These are phyloP conservation scores for Nymphalis urticae DNA, from an alignment of 2,888 invertebrate species.

Conservation along the genomic window DNA sequence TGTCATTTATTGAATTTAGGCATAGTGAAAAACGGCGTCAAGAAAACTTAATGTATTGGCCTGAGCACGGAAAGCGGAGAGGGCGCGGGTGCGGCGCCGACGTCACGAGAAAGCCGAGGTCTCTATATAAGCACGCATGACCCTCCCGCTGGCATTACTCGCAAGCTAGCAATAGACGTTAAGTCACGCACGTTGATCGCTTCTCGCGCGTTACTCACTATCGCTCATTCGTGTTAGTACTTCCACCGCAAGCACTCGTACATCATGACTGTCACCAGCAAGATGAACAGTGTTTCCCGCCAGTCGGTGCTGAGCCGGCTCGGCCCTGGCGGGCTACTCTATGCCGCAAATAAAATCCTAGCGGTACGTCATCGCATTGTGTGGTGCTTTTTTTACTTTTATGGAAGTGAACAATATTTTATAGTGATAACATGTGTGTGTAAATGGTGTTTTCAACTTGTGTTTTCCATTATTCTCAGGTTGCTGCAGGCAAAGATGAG, in stretches of 20 bases:
- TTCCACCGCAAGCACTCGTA: constrained; percentile 57
- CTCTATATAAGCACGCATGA: constrained; percentile 69
- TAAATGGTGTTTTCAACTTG: constrained; percentile 64
- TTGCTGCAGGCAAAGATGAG: constrained; percentile 77
- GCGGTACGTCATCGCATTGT: constrained; percentile 73
- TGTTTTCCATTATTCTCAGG: constrained; percentile 74
- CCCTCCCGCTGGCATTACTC: constrained; percentile 73
- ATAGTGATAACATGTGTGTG: constrained; percentile 50
- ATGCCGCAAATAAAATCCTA: constrained; percentile 77
- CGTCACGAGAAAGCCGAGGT: constrained; percentile 76
- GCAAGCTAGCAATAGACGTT: constrained; percentile 65
- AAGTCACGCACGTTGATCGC: constrained; percentile 60
- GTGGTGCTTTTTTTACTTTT: constrained; percentile 53
- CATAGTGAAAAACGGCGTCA: constrained; percentile 63
- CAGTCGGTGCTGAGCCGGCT: constrained; percentile 74
- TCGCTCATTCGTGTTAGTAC: constrained; percentile 64
- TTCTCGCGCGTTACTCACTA: constrained; percentile 53
- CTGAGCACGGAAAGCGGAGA: constrained; percentile 51
- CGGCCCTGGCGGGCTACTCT: constrained; percentile 75
- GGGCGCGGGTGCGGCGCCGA: constrained; percentile 51
- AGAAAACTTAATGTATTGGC: constrained; percentile 56
- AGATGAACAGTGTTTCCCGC: constrained; percentile 80
- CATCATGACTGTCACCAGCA: constrained; percentile 78
- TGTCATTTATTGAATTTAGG: constrained; percentile 38
- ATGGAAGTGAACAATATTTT: constrained; percentile 42